Percentiles rank a stretch among this genome's conserved stretches.
These are phyloP conservation scores for Sabatieria punctata DNA, from an alignment of 2,888 invertebrate species.

Conservation along the genomic window DNA sequence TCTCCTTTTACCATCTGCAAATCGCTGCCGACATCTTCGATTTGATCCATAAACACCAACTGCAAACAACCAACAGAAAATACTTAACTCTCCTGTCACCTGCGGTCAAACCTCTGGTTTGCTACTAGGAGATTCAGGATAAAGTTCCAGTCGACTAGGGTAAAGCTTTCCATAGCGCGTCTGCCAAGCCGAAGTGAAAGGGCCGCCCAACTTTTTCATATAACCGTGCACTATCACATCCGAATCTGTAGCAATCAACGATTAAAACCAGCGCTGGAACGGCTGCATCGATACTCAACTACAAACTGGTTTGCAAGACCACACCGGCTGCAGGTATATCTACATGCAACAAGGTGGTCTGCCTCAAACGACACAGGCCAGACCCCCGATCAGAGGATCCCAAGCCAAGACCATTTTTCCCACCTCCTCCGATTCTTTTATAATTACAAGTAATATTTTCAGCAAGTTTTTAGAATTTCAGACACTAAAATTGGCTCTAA, in stretches of 20 bases:
- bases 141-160: constrained; percentile 65
- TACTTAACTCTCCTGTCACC: background rate
- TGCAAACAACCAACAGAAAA: constrained; percentile 20
- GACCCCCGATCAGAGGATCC: too few relatives aligned
- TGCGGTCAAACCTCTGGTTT: constrained; percentile 53
- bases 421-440: too few relatives aligned
- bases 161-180: constrained; percentile 64
- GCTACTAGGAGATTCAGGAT: constrained; percentile 71
- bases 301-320: too few relatives aligned
- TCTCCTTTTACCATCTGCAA: constrained; percentile 86
- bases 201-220: constrained; percentile 93
- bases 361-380: too few relatives aligned
- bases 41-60: constrained; percentile 89
- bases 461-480: too few relatives aligned
- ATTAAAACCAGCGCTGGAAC: too few relatives aligned
- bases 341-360: too few relatives aligned
- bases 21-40: constrained; percentile 85
- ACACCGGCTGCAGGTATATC: too few relatives aligned
- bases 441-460: too few relatives aligned
- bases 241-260: constrained; percentile 61
- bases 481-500: too few relatives aligned
- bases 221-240: constrained; percentile 99
- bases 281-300: too few relatives aligned
- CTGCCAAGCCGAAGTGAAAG: constrained; percentile 97
- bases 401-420: too few relatives aligned